Evolutionary conservation across 53 echinoderm and acorn worm species (phyloP), one percentile per base, ranked within the genome.

Genomic region (Arbacia lixula): DNA sequence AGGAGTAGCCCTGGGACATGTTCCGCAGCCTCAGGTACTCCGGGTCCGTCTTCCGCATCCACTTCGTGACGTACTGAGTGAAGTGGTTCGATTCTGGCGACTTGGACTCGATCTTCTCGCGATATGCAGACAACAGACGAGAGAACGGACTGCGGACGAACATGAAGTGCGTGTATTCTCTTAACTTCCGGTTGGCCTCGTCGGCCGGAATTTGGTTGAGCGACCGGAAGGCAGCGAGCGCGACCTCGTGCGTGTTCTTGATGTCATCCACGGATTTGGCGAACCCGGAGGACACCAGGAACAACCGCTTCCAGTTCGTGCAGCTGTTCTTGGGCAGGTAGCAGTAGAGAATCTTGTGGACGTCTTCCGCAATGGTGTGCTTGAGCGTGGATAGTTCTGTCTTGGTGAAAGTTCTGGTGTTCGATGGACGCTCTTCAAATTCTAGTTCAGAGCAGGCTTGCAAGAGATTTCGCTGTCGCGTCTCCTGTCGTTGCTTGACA

Each of bases 81-180:
- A 61, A 81, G 50, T 32, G 8, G 50, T 30, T 25, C 49, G 62
- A 31, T 20, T 16, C 54, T 12, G 78, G 78, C 34, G 58, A 4
- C 51, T 17, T 81, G 10, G 1, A 4, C 16, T 81, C 82, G 31
- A 81, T 63, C 21, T 81, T 81, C 29, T 81, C 82, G 39, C 82
- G 82, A 41, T 42, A 81, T 2, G 82, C 82, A 19, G 82, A 81
- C 64, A 81, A n/a, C 27, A 81, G 19, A 3, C 82, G 63, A 2
- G 82, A 81, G 64, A 81, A 81, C 49, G 82, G 82, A 29, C 63
- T 46, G 6, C 82, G 82, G 32, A 81, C 82, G 28, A 81, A 81
- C 63, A 81, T 11, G 61, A 81, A 81, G 14, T 62, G 64, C 41
- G 31, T 32, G 35, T 81, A 49, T 25, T 22, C 52, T 40, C 41